These are phyloP conservation scores for Antigone vipio DNA, from an alignment of 2,113 vertebrate genomes.

Conservation along the genomic window DNA sequence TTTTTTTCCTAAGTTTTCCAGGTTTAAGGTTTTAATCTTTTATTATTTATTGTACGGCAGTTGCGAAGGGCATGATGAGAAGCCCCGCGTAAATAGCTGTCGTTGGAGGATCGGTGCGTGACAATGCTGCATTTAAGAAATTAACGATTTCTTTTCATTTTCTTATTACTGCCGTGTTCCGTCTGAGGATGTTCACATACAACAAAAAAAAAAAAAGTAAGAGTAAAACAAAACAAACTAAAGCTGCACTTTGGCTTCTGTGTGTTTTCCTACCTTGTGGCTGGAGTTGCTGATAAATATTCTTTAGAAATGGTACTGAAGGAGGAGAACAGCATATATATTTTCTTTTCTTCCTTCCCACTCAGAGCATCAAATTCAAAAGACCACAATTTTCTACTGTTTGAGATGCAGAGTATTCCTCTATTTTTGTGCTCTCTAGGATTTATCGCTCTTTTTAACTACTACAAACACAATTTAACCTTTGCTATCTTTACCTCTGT, in stretches of 20 bases:
- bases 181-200: neutral
- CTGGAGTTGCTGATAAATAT: constrained; percentile 56
- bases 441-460: constrained; percentile 15
- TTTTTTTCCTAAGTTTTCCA: constrained; percentile 81
- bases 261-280: neutral
- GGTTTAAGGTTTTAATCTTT: constrained; percentile 85
- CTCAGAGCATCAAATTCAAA: constrained; percentile 10
- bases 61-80: constrained; percentile 69
- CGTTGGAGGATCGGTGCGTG: neutral
- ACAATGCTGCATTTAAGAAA: constrained; percentile 27
- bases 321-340: constrained; percentile 22
- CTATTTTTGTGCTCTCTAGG: neutral
- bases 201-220: neutral
- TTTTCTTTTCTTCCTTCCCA: constrained; percentile 50
- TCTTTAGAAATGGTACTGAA: neutral
- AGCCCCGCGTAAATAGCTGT: constrained; percentile 41
- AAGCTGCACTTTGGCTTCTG: neutral
- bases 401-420: constrained; percentile 26
- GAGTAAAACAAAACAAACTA: constrained; percentile 14
- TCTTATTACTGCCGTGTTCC: neutral
- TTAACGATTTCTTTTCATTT: constrained; percentile 46
- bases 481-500: neutral
- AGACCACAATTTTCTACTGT: constrained; percentile 14
- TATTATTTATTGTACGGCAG: constrained; percentile 79
- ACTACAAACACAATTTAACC: constrained; percentile 29